Evolutionary conservation across 2,113 vertebrate genomes (phyloP), one percentile per base, ranked within the genome.

Genomic region (Gallinago undulata): DNA sequence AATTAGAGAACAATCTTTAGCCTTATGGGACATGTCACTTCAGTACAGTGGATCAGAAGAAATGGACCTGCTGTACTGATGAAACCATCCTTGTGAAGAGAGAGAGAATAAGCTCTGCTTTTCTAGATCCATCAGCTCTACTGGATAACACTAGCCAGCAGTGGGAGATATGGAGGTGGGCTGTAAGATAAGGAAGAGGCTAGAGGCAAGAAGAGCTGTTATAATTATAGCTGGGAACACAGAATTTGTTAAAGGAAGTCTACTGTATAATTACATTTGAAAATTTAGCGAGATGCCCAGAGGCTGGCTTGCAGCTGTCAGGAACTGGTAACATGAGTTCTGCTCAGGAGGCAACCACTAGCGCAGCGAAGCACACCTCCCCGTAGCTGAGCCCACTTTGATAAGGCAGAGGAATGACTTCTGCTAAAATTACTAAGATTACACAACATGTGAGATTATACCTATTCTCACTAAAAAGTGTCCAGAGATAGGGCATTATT

Each of bases 201-300:
- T 97, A 96, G 82, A 97, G 96, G 97, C 97, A 97, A 98, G 97
- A 97, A 97, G 97, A 98, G 96, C 97, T 97, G 96, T 97, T 97
- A 94, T 97, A 98, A 98, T 98, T 98, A 98, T 95, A 98, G 97
- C 85, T 84, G 90, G 94, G 96, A 98, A 98, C 96, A 97, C 82
- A 79, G 97, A 98, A 97, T 98, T 98, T 98, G 98, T 97, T 98
- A 97, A 98, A 97, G 98, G 97, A 98, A 98, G 98, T 98, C 97
- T 98, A 98, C 96, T 98, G 97, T 98, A 97, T 98, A 98, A 98
- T 98, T 98, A 98, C 97, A 98, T 98, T 97, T 97, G 97, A 98
- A 98, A 98, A 98, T 98, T 98, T 97, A 98, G 98, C 97, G 98
- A 98, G 95, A 98, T 98, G 98, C 98, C 98, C 96, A 98, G 97